These are phyloP conservation scores for Oryzias dopingdopingensis DNA, from an alignment of 2,797 vertebrate species.

Conservation along the genomic window DNA sequence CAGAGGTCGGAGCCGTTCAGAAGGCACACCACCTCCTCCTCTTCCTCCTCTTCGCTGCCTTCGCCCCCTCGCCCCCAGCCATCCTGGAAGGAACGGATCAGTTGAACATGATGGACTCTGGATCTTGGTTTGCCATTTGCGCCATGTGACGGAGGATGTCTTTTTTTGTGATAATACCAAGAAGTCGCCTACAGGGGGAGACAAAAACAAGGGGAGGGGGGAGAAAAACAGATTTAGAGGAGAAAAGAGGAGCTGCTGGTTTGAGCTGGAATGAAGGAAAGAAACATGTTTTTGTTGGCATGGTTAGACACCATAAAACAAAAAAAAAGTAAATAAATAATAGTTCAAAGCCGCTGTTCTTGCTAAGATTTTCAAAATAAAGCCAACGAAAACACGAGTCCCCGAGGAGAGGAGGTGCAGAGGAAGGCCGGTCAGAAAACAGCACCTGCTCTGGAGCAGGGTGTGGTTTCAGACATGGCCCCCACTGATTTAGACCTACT, in stretches of 20 bases:
- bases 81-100: constrained; percentile 80
- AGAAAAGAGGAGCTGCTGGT: constrained; percentile 19
- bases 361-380: background rate
- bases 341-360: background rate
- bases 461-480: constrained; percentile 18
- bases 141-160: constrained; percentile 99
- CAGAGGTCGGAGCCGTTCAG: constrained; percentile 88
- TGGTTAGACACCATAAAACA: background rate
- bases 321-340: too few species aligned
- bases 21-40: constrained; percentile 83
- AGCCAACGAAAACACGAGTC: constrained; percentile 66
- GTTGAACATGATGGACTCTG: constrained; percentile 99
- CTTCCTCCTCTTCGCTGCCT: constrained; percentile 66
- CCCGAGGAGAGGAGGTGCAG: constrained; percentile 25
- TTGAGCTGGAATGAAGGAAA: constrained; percentile 9
- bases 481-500: background rate
- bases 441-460: constrained; percentile 16
- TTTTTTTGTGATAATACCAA: constrained; percentile 99
- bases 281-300: constrained; percentile 60
- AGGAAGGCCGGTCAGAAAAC: constrained; percentile 35
- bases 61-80: constrained; percentile 33
- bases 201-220: constrained; percentile 29
- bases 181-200: constrained; percentile 88
- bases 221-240: constrained; percentile 6
- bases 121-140: constrained; percentile 98